phyloP scores from a whole-genome alignment of 2,797 vertebrate genomes.

The Sebastes itinus region DNA sequence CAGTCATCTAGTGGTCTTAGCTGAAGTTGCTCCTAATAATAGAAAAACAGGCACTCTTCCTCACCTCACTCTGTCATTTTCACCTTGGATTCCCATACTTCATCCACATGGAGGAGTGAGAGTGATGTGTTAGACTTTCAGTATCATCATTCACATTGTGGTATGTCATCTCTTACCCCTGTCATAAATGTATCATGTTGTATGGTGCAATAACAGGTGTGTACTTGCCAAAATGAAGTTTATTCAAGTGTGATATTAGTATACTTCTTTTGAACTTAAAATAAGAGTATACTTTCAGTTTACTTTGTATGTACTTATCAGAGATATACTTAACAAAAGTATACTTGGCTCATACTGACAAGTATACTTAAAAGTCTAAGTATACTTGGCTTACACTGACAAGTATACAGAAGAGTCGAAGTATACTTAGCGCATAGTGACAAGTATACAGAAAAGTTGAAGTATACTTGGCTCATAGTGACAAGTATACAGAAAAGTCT shows the following conservation, averaged over 20 bases:
- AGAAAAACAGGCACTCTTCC: not conserved
- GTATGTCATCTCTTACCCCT: not conserved
- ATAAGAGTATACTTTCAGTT: too few species aligned
- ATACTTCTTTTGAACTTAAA: too few species aligned
- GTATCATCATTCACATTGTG: not conserved
- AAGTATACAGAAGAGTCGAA: too few species aligned
- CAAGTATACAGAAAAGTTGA: too few species aligned
- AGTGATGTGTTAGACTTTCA: not conserved
- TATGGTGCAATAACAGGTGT: not conserved
- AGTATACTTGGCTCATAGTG: accelerated
- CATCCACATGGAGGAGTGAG: not conserved
- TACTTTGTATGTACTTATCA: too few species aligned
- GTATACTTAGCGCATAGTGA: accelerated
- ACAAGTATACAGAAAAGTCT: too few species aligned
- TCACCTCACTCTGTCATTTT: slow-evolving; percentile 6
- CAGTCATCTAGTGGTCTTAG: slow-evolving; percentile 1
- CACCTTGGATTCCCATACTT: slow-evolving; percentile 4
- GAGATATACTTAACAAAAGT: too few species aligned
- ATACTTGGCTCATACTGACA: too few species aligned
- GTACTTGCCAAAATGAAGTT: too few species aligned
- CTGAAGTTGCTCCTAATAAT: not conserved
- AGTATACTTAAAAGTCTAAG: too few species aligned
- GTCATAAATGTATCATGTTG: not conserved
- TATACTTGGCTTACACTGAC: too few species aligned
- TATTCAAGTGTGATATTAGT: too few species aligned